Evolutionary conservation across 2,113 vertebrate species (phyloP).

Genomic region (Erinaceus europaeus): DNA sequence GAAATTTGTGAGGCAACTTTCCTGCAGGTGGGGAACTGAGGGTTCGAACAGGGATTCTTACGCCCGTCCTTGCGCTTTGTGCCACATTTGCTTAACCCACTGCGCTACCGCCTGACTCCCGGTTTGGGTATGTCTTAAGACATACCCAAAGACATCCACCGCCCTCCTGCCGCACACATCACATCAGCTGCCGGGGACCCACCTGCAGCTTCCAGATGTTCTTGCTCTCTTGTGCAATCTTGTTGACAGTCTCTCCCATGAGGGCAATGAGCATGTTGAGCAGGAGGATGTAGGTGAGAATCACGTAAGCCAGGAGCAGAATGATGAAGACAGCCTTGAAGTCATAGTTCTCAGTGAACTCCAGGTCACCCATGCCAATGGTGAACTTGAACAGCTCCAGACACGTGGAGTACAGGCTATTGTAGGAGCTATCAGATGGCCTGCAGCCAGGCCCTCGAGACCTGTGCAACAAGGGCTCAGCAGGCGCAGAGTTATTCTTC

Average conservation of each 20-base stretch:
- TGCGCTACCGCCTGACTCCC: rapidly evolving
- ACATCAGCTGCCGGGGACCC: too few species aligned
- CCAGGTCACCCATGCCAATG: constrained; percentile 98
- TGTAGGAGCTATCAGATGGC: constrained; percentile 73
- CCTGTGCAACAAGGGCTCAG: neutral
- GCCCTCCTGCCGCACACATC: rapidly evolving
- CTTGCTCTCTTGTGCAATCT: constrained; percentile 89
- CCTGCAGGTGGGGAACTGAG: too few species aligned
- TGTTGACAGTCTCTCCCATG: constrained; percentile 94
- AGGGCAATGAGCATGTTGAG: constrained; percentile 98
- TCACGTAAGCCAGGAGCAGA: constrained; percentile 92
- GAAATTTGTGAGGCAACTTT: too few species aligned
- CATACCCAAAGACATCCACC: rapidly evolving
- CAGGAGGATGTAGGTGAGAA: constrained; percentile 97
- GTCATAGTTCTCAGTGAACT: constrained; percentile 92
- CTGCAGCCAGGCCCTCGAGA: constrained; percentile 59
- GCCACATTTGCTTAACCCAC: neutral
- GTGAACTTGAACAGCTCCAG: constrained; percentile 98
- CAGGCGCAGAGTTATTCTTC: neutral
- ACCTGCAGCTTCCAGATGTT: constrained; percentile 98
- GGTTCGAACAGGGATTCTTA: too few species aligned
- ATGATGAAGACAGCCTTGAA: constrained; percentile 92
- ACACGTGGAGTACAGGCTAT: constrained; percentile 89
- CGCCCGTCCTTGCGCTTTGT: neutral
- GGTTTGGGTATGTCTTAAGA: neutral